Conservation (phyloP, 2,797 vertebrate species). For the Brachymystax lenok region DNA sequence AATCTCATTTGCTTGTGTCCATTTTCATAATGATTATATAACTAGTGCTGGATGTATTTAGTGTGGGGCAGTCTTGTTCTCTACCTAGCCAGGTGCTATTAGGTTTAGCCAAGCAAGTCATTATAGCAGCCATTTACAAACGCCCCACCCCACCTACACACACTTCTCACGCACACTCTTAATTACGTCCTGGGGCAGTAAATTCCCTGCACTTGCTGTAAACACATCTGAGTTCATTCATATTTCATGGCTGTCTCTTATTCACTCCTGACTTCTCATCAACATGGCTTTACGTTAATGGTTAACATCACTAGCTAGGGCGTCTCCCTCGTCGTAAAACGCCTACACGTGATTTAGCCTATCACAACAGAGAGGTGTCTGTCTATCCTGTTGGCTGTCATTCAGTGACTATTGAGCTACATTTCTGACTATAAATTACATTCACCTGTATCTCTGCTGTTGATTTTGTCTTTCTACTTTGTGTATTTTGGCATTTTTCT, state of each 20-base stretch:
- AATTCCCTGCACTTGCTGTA: slow-evolving; percentile 1
- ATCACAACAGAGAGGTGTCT: slow-evolving; percentile 2
- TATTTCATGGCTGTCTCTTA: slow-evolving; percentile 43
- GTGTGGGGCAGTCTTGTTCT: slow-evolving; percentile 2
- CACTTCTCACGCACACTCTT: slow-evolving; percentile 21
- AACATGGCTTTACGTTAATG: slow-evolving; percentile 29
- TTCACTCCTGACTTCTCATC: slow-evolving; percentile 19
- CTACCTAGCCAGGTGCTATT: not conserved
- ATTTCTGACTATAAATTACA: too few species aligned
- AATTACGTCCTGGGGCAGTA: slow-evolving; percentile 13
- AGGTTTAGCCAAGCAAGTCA: not conserved
- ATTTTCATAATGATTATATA: slow-evolving; percentile 16
- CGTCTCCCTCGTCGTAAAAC: slow-evolving; percentile 9
- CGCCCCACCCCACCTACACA: not conserved
- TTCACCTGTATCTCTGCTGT: too few species aligned
- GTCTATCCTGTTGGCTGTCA: not conserved
- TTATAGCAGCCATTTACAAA: not conserved
- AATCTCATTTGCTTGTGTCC: slow-evolving; percentile 7
- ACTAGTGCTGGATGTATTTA: not conserved
- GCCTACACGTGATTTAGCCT: not conserved
- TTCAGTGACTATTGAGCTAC: too few species aligned
- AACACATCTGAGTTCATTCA: slow-evolving; percentile 32
- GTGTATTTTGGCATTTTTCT: too few species aligned
- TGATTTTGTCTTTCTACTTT: too few species aligned
- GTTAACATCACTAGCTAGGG: not conserved